Percentiles rank a stretch among this genome's conserved stretches.
Evolutionary conservation across 2,888 invertebrate species (phyloP).

Genomic region (Creontiades dilutus): DNA sequence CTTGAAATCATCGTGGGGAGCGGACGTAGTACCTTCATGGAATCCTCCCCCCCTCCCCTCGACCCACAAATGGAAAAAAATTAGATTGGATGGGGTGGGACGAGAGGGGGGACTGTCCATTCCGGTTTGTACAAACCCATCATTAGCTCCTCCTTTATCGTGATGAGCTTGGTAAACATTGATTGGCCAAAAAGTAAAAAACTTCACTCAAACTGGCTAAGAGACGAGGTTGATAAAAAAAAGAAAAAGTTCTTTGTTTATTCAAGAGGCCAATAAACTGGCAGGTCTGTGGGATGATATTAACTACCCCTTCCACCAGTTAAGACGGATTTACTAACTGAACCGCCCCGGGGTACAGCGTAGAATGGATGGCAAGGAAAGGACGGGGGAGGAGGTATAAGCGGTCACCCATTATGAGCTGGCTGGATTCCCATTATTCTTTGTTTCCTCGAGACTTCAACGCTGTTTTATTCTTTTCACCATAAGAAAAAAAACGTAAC

Average conservation of each 20-base stretch:
- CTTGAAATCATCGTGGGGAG: slow-evolving; percentile 7
- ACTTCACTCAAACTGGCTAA: slow-evolving; percentile 40
- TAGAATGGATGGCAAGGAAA: neutral
- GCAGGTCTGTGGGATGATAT: slow-evolving; percentile 56
- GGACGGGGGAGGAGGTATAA: neutral
- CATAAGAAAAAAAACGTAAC: too few species aligned
- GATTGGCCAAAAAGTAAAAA: slow-evolving; percentile 64
- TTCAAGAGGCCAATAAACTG: slow-evolving; percentile 71
- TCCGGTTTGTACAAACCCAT: slow-evolving; percentile 68
- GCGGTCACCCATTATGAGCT: slow-evolving; percentile 33
- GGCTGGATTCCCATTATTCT: slow-evolving; percentile 38
- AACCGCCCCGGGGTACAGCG: slow-evolving; percentile 41
- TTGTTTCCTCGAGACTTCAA: slow-evolving; percentile 1
- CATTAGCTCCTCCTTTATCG: slow-evolving; percentile 66
- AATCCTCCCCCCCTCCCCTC: neutral
- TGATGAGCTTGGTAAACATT: slow-evolving; percentile 71
- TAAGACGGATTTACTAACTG: slow-evolving; percentile 64
- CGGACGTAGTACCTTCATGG: neutral
- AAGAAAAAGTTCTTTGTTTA: slow-evolving; percentile 63
- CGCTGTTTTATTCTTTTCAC: neutral
- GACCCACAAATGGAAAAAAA: too few species aligned
- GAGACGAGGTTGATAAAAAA: slow-evolving; percentile 43
- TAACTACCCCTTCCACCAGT: slow-evolving; percentile 57
- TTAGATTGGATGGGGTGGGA: neutral
- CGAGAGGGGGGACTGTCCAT: slow-evolving; percentile 29